Conservation (phyloP, 2,797 vertebrate genomes). For the Diplodus sargus region DNA sequence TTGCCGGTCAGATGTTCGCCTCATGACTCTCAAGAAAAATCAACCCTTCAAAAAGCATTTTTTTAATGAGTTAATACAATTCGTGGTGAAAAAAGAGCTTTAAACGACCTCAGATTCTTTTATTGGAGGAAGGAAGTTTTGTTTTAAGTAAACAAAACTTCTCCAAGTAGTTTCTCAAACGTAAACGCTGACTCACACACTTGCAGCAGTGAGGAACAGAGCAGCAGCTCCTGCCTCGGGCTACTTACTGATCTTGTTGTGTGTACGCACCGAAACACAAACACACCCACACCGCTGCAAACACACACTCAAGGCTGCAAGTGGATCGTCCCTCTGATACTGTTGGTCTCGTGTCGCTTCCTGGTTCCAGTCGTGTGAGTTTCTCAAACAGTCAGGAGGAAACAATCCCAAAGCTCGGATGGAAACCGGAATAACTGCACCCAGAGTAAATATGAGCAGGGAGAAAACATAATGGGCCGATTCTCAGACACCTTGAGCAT, state of each 20-base stretch:
- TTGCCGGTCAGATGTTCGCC: conserved; percentile 2
- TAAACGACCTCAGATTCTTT: background rate
- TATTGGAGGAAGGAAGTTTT: background rate
- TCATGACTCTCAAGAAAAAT: conserved; percentile 26
- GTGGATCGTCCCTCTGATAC: background rate
- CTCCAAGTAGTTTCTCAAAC: background rate
- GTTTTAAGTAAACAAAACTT: background rate
- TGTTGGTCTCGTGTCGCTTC: conserved; percentile 35
- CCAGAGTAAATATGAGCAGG: conserved; percentile 71
- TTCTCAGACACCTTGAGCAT: conserved; percentile 70
- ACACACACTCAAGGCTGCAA: conserved; percentile 4
- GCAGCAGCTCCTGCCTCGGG: conserved; percentile 14
- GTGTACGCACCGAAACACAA: conserved; percentile 24
- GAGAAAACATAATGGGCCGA: conserved; percentile 46
- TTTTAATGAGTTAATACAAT: background rate
- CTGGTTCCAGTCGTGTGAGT: conserved; percentile 17
- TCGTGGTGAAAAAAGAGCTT: background rate
- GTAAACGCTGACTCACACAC: background rate
- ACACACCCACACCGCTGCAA: conserved; percentile 4
- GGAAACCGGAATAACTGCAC: conserved; percentile 76
- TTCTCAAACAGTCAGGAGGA: conserved; percentile 45
- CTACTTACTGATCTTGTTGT: conserved; percentile 25
- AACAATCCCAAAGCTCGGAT: conserved; percentile 49
- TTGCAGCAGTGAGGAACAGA: background rate
- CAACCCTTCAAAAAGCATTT: background rate